Evolutionary conservation across 2,113 vertebrate genomes (phyloP), one percentile per base, ranked within the genome.

Genomic region (Tapirus terrestris): DNA sequence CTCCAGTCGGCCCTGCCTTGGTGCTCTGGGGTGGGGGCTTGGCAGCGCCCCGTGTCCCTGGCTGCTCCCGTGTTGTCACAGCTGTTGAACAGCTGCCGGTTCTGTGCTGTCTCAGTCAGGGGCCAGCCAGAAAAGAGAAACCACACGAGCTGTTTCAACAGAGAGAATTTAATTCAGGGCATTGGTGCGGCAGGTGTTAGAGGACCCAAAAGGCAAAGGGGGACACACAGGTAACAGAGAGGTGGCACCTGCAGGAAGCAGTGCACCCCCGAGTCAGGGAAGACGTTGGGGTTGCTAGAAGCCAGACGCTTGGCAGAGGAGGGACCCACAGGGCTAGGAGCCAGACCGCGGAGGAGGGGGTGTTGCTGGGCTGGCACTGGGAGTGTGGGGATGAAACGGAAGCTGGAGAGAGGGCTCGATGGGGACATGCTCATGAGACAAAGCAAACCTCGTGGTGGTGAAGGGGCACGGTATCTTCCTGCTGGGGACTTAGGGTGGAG

Each of bases 51-150:
- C 20, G 1, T 16, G 75, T 85, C 61, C 90, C 91, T n/a, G 73
- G 65, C 48, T 95, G 79, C 58, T 67, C 88, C 80, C 1, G 1
- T 0, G 0, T 6, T 0, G 17, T 23, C 48, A 43, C 95, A 94
- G 97, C 94, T 95, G 87, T 45, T 1, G 7, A 72, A 18, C 87
- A 77, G 94, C 94, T 97, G 90, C 27, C 81, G 63, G 83, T 23
- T 77, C 56, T 45, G 21, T 31, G 8, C 43, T 17, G 8, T 65
- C 93, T 91, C 85, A 13, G 60, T 33, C 2, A 10, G 93, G 51
- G 43, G 31, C 60, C 73, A 33, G 70, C 53, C 70, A 36, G 58
- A n/a, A 67, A 12, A 0, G 0, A 56, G 65, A 51, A 68, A 29
- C 65, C 39, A 13, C 53, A 2, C 0, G 4, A 70, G 10, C 45